Evolutionary conservation across 2,888 invertebrate genomes (phyloP).

Genomic region (Heliconius ethilla): DNA sequence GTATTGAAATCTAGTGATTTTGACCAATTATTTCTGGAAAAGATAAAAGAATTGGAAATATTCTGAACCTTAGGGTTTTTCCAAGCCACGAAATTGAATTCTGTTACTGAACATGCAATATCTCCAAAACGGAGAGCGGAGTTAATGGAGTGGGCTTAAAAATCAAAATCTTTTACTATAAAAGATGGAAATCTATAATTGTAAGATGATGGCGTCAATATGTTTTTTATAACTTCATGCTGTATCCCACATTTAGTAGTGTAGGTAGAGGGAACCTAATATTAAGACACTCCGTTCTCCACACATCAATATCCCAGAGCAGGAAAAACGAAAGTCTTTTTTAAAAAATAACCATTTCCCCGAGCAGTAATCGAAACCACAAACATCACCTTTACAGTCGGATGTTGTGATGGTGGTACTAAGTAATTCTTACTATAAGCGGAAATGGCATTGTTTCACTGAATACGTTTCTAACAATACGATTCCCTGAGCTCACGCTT

Average conservation of each 20-base stretch:
- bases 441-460: slow-evolving; percentile 10
- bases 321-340: background rate
- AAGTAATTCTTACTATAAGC: background rate
- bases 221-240: background rate
- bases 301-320: background rate
- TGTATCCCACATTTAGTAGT: background rate
- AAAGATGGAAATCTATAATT: background rate
- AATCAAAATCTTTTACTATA: too few relatives aligned
- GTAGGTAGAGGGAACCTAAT: background rate
- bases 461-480: slow-evolving; percentile 2
- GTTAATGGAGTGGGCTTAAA: background rate
- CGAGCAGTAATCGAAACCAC: background rate
- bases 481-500: background rate
- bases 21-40: too few relatives aligned
- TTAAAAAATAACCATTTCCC: background rate
- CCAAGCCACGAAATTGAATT: background rate
- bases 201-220: background rate
- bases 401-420: background rate
- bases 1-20: background rate
- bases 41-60: too few relatives aligned
- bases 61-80: too few relatives aligned
- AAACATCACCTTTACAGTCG: background rate
- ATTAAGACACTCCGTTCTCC: background rate
- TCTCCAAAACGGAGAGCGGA: background rate
- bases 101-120: background rate